Percentiles rank a stretch among this genome's conserved stretches.
phyloP scores from a whole-genome alignment of 1,140 invertebrate species.

The Drosophila simulans region DNA sequence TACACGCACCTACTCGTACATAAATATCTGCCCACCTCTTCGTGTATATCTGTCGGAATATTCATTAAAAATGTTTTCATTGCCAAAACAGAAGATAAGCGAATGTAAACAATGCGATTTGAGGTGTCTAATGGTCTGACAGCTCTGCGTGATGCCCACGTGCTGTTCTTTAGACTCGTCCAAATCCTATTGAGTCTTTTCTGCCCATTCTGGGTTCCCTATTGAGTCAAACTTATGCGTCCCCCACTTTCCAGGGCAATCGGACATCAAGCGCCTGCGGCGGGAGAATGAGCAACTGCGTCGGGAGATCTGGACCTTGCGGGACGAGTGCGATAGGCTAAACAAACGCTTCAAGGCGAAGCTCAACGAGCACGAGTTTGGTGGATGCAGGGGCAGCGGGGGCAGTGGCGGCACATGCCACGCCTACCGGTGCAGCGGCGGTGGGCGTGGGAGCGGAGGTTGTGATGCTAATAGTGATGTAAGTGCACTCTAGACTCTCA shows the following conservation, averaged over 20 bases:
- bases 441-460: slow-evolving; percentile 64
- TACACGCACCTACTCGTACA: slow-evolving; percentile 15
- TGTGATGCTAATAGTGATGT: slow-evolving; percentile 83
- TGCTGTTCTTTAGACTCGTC: slow-evolving; percentile 31
- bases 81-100: slow-evolving; percentile 67
- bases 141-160: slow-evolving; percentile 43
- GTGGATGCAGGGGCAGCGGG: slow-evolving; percentile 68
- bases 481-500: no score
- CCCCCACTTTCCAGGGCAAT: slow-evolving; percentile 88
- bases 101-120: slow-evolving; percentile 69
- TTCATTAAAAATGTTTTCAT: slow-evolving; percentile 44
- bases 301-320: slow-evolving; percentile 93
- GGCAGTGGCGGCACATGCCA: slow-evolving; percentile 62
- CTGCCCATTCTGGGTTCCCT: not conserved
- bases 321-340: slow-evolving; percentile 94
- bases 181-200: not conserved
- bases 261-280: slow-evolving; percentile 94
- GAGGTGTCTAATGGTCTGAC: slow-evolving; percentile 56
- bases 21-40: slow-evolving; percentile 36
- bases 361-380: slow-evolving; percentile 70
- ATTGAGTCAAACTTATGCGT: not conserved
- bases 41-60: slow-evolving; percentile 25
- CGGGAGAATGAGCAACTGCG: slow-evolving; percentile 94
- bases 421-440: slow-evolving; percentile 53
- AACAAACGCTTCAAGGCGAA: slow-evolving; percentile 86